Conservation (phyloP, 2,888 invertebrate species). For the Branchellion lobata region DNA sequence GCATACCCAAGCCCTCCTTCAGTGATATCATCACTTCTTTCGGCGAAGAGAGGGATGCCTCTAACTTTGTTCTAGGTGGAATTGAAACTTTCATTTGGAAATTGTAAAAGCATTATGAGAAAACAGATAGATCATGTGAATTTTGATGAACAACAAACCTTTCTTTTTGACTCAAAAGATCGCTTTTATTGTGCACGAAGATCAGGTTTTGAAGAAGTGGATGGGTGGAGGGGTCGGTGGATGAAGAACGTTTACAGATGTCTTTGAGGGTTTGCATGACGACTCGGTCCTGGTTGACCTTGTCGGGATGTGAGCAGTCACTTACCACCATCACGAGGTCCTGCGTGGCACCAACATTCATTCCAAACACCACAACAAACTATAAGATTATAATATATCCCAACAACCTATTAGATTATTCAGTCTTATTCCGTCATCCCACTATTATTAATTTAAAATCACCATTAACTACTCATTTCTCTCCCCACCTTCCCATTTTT, state of each 20-base stretch:
- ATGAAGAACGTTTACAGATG: conserved; percentile 62
- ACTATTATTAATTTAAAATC: background rate
- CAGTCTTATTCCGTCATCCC: background rate
- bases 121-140: too few relatives aligned
- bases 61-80: background rate
- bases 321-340: conserved; percentile 78
- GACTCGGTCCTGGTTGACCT: conserved; percentile 70
- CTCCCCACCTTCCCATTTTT: background rate
- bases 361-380: too few relatives aligned
- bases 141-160: too few relatives aligned
- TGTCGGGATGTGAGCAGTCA: conserved; percentile 76
- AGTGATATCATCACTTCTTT: background rate
- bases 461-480: background rate
- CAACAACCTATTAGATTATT: too few relatives aligned
- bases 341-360: conserved; percentile 61
- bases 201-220: conserved; percentile 67
- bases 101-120: too few relatives aligned
- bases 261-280: conserved; percentile 70
- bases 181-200: conserved; percentile 76
- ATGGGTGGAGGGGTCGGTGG: conserved; percentile 52
- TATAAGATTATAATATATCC: too few relatives aligned
- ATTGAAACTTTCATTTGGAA: too few relatives aligned
- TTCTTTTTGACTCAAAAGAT: conserved; percentile 61
- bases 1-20: conserved; percentile 60
- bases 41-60: background rate